Conservation (phyloP, 92 coral and sea anemone genomes). For the Porites cylindrica region DNA sequence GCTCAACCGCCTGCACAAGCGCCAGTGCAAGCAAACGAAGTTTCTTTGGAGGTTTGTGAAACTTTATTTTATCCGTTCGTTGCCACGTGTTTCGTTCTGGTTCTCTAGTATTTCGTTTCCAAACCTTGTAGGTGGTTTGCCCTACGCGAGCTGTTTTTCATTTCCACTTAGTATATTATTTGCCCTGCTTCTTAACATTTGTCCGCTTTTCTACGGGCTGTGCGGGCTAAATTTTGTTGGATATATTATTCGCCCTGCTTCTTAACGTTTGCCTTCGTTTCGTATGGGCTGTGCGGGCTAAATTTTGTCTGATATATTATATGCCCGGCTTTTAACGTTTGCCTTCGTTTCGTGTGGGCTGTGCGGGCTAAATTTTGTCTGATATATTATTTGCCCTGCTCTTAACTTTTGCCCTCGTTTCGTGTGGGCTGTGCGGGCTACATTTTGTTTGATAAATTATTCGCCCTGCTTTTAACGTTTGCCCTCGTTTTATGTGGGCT, state of each 20-base stretch:
- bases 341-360: too few species aligned
- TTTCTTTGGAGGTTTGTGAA: conserved; percentile 16
- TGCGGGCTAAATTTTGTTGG: neutral
- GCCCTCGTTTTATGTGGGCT: conserved; percentile 3
- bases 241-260: too few species aligned
- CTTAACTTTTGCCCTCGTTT: too few species aligned
- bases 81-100: conserved; percentile 8
- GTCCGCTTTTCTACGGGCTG: neutral
- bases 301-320: too few species aligned
- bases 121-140: neutral
- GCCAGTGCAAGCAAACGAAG: neutral
- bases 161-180: neutral
- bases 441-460: too few species aligned
- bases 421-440: too few species aligned
- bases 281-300: too few species aligned
- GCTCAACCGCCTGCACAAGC: conserved; percentile 2
- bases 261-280: too few species aligned
- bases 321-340: too few species aligned
- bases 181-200: neutral
- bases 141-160: neutral
- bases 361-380: too few species aligned
- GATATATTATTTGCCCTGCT: too few species aligned
- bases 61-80: neutral
- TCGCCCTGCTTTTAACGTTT: conserved; percentile 5
- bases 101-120: conserved; percentile 1